phyloP scores from a whole-genome alignment of 2,113 vertebrate genomes.

The Steatornis caripensis region DNA sequence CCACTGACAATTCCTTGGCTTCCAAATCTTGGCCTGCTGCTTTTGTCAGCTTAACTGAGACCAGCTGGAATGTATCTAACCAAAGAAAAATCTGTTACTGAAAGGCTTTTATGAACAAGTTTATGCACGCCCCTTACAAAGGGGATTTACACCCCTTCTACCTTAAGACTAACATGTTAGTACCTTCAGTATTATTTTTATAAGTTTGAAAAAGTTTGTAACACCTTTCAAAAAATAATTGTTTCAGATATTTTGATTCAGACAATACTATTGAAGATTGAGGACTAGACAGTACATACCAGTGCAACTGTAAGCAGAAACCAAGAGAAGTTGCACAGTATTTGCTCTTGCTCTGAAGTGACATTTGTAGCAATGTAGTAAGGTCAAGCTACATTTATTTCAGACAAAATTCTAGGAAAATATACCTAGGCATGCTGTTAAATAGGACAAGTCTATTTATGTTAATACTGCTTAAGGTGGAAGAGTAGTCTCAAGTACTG shows the following conservation, averaged over 20 bases:
- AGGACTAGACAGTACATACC: neutral
- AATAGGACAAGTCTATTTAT: neutral
- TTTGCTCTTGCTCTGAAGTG: neutral
- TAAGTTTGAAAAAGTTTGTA: neutral
- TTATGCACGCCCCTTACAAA: neutral
- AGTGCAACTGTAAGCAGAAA: neutral
- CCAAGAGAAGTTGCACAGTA: neutral
- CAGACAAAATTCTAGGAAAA: neutral
- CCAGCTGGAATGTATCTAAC: constrained; percentile 84
- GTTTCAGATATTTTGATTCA: neutral
- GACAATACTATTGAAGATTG: accelerated
- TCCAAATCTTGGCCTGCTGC: constrained; percentile 78
- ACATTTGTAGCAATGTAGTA: neutral
- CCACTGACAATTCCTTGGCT: constrained; percentile 71
- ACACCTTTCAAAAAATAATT: neutral
- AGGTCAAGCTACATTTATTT: neutral
- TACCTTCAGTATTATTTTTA: neutral
- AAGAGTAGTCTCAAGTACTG: neutral
- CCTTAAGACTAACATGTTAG: neutral
- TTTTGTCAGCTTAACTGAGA: constrained; percentile 81
- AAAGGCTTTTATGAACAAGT: neutral
- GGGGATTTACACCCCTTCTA: neutral
- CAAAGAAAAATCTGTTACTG: neutral
- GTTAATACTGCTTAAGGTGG: neutral
- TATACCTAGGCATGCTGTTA: neutral